phyloP scores from a whole-genome alignment of 2,888 invertebrate species.

The Oligia latruncula region DNA sequence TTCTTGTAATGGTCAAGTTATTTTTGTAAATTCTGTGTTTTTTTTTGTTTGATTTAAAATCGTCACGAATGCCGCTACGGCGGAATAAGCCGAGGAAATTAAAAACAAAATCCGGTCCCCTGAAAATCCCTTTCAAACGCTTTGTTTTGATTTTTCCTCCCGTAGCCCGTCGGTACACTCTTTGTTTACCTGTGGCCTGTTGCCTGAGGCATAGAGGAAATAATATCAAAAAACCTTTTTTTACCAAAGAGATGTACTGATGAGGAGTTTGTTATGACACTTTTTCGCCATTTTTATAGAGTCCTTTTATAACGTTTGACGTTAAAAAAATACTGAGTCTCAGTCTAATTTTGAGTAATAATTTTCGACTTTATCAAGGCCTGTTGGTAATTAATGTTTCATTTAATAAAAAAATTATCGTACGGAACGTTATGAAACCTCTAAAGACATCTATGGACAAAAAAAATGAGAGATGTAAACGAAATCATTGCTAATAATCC shows the following conservation, averaged over 20 bases:
- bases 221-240: background rate
- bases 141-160: slow-evolving; percentile 23
- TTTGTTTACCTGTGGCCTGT: background rate
- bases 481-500: background rate
- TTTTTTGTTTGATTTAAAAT: background rate
- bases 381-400: too few species aligned
- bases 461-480: background rate
- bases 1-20: background rate
- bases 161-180: background rate
- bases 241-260: background rate
- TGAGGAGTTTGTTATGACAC: background rate
- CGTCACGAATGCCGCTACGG: background rate
- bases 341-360: too few species aligned
- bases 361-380: too few species aligned
- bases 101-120: background rate
- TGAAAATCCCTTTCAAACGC: background rate
- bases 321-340: background rate
- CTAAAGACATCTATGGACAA: background rate
- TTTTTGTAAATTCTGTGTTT: background rate
- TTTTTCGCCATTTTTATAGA: background rate
- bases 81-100: background rate
- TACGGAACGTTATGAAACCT: too few species aligned
- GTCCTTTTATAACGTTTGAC: background rate
- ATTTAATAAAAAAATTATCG: too few species aligned
- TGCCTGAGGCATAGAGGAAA: background rate